Conservation (phyloP, 2,113 vertebrate species). For the Centrocercus urophasianus region DNA sequence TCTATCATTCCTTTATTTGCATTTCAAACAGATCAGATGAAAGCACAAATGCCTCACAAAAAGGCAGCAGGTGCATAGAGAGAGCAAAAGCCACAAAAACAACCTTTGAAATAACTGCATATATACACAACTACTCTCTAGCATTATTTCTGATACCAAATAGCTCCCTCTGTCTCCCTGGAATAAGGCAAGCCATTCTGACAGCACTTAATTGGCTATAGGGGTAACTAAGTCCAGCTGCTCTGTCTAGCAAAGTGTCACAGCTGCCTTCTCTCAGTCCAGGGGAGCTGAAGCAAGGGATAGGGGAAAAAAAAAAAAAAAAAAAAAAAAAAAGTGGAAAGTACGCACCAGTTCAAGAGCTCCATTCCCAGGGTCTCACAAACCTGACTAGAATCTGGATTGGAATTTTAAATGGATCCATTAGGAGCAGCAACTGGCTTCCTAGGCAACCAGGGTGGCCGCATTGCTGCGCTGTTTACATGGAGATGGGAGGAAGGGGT, state of each 20-base stretch:
- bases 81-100: conserved; percentile 5
- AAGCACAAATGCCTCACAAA: conserved; percentile 21
- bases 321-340: background rate
- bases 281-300: background rate
- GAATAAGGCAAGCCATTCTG: conserved; percentile 48
- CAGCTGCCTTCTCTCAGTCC: conserved; percentile 56
- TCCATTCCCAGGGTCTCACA: conserved; percentile 47
- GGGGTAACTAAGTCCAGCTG: conserved; percentile 57
- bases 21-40: conserved; percentile 49
- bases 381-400: conserved; percentile 57
- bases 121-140: background rate
- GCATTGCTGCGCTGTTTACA: background rate
- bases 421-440: conserved; percentile 58
- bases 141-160: conserved; percentile 14
- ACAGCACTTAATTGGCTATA: conserved; percentile 43
- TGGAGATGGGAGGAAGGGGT: conserved; percentile 9
- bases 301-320: background rate
- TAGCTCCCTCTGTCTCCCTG: background rate
- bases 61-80: conserved; percentile 21
- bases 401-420: conserved; percentile 58
- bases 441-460: conserved; percentile 66
- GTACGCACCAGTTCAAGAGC: conserved; percentile 19
- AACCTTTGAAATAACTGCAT: conserved; percentile 3
- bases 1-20: conserved; percentile 47
- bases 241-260: conserved; percentile 31